Conservation (phyloP, 2,888 invertebrate species). For the Chrysolina oricalcia region DNA sequence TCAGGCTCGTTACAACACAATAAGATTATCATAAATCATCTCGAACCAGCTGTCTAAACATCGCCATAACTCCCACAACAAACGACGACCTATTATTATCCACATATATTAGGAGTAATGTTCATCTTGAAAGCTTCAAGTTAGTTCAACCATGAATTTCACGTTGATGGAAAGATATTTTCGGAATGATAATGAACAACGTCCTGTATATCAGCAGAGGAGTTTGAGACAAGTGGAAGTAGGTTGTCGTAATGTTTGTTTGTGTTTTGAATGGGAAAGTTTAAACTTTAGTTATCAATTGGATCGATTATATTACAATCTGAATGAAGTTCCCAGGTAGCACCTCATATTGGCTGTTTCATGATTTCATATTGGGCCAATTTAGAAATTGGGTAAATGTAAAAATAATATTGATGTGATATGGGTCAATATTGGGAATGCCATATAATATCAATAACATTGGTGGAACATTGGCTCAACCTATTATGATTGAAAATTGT, state of each 20-base stretch:
- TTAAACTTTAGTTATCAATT: too few relatives aligned
- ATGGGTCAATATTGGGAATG: too few relatives aligned
- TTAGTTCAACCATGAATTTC: slow-evolving; percentile 29
- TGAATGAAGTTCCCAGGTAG: too few relatives aligned
- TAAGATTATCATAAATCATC: slow-evolving; percentile 65
- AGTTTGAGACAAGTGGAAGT: neutral
- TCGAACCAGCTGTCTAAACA: slow-evolving; percentile 62
- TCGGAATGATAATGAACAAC: slow-evolving; percentile 18
- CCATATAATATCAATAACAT: too few relatives aligned
- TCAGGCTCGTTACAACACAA: slow-evolving; percentile 60
- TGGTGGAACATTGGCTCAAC: too few relatives aligned
- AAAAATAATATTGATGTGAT: too few relatives aligned
- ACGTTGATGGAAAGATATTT: slow-evolving; percentile 29
- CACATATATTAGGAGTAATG: slow-evolving; percentile 29
- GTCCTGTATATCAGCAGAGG: neutral
- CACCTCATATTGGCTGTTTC: too few relatives aligned
- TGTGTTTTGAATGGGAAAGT: too few relatives aligned
- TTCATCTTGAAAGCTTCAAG: slow-evolving; percentile 11
- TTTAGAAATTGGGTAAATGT: too few relatives aligned
- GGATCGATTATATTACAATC: too few relatives aligned
- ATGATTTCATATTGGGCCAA: too few relatives aligned
- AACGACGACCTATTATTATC: slow-evolving; percentile 26
- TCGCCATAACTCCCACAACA: slow-evolving; percentile 40
- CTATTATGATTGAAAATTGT: too few relatives aligned
- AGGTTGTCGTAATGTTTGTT: neutral